These are phyloP conservation scores for Hypomesus transpacificus DNA, from an alignment of 2,113 vertebrate species.

Conservation along the genomic window DNA sequence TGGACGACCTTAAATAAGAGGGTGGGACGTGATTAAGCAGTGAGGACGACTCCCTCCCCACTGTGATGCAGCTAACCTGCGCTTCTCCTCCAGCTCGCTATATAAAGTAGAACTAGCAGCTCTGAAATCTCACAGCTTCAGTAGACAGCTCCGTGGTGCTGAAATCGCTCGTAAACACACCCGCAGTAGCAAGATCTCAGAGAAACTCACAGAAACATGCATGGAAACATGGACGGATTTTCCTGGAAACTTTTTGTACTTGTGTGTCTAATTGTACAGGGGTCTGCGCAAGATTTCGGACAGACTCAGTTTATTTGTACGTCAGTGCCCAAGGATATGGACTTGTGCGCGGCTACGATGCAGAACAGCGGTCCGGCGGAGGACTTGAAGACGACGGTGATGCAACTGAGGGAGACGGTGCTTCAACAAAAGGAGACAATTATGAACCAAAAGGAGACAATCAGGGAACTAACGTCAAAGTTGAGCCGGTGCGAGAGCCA, in stretches of 20 bases:
- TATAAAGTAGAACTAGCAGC: slow-evolving; percentile 58
- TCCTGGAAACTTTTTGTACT: slow-evolving; percentile 76
- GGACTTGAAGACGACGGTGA: slow-evolving; percentile 85
- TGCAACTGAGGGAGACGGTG: slow-evolving; percentile 93
- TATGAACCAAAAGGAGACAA: slow-evolving; percentile 92
- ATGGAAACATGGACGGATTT: slow-evolving; percentile 57
- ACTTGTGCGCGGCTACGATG: slow-evolving; percentile 88
- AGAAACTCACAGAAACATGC: not conserved
- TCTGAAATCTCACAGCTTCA: slow-evolving; percentile 51
- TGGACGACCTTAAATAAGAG: slow-evolving; percentile 67
- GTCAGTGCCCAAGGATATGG: slow-evolving; percentile 94
- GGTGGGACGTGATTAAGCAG: slow-evolving; percentile 48
- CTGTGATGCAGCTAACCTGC: slow-evolving; percentile 58
- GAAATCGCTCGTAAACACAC: slow-evolving; percentile 23
- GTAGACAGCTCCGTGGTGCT: slow-evolving; percentile 68
- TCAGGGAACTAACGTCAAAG: slow-evolving; percentile 91
- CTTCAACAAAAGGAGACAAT: slow-evolving; percentile 97
- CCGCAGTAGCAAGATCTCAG: not conserved
- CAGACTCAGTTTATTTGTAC: slow-evolving; percentile 96
- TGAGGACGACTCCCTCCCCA: slow-evolving; percentile 43
- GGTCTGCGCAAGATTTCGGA: slow-evolving; percentile 79
- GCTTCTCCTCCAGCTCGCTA: slow-evolving; percentile 52
- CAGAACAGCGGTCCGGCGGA: slow-evolving; percentile 85
- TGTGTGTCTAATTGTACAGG: slow-evolving; percentile 56
- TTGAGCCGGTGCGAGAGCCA: slow-evolving; percentile 93